Conservation (phyloP, 2,797 vertebrate genomes). For the Glyptemys insculpta region DNA sequence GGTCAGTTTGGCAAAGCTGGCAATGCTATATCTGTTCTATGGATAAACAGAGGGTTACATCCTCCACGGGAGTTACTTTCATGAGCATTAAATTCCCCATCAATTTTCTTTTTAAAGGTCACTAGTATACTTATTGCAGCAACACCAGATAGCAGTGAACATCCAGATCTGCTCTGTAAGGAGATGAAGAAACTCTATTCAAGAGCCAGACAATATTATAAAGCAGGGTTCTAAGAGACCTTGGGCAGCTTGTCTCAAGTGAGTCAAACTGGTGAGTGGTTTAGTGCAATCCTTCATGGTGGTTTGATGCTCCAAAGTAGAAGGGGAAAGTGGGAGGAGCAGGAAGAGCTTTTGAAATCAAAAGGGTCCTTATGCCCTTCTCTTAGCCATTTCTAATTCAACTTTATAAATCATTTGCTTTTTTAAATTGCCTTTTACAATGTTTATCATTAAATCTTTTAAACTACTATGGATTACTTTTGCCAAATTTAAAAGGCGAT, state of each 20-base stretch:
- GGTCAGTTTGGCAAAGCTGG: not conserved
- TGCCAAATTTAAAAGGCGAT: not conserved
- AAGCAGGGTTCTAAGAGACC: not conserved
- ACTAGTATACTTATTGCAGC: not conserved
- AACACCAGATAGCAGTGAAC: not conserved
- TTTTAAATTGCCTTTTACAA: not conserved
- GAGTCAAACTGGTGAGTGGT: not conserved
- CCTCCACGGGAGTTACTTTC: not conserved
- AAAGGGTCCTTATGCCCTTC: not conserved
- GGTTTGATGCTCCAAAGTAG: not conserved
- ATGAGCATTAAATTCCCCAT: not conserved
- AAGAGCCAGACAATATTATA: not conserved
- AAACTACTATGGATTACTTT: not conserved
- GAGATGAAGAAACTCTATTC: not conserved
- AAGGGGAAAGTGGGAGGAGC: not conserved
- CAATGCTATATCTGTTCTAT: not conserved
- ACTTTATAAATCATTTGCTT: not conserved
- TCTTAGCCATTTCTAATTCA: not conserved
- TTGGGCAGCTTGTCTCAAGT: not conserved
- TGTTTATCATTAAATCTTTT: rapidly evolving
- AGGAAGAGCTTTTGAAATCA: not conserved
- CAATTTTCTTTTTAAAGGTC: not conserved
- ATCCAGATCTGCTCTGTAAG: not conserved
- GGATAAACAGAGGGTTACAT: not conserved
- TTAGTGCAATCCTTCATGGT: not conserved